Conservation (phyloP, 2,888 invertebrate genomes). For the Epinotia bilunana region DNA sequence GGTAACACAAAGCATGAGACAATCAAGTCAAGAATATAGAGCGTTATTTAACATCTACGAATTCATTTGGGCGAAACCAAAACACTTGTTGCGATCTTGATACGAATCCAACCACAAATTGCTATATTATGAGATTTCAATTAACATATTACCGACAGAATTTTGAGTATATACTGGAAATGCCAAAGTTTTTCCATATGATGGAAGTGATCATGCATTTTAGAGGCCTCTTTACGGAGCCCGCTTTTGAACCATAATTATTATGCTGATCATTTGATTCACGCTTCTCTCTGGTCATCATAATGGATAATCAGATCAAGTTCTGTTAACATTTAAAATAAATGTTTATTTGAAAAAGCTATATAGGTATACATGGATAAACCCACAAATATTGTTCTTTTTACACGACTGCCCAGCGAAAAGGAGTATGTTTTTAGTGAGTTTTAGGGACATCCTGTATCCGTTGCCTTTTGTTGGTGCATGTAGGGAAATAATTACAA, state of each 20-base stretch:
- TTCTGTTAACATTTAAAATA: neutral
- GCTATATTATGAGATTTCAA: too few relatives aligned
- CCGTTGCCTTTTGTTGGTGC: slow-evolving; percentile 1
- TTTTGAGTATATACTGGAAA: too few relatives aligned
- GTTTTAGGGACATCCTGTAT: slow-evolving; percentile 13
- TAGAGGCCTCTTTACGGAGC: neutral
- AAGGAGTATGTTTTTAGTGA: neutral
- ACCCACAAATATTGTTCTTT: neutral
- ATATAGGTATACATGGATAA: neutral
- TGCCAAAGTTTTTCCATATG: too few relatives aligned
- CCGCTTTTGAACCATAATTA: neutral
- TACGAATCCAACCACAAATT: neutral
- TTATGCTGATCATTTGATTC: too few relatives aligned
- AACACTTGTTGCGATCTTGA: neutral
- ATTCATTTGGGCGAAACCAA: too few relatives aligned
- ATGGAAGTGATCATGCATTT: too few relatives aligned
- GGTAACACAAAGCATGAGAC: neutral
- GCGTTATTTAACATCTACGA: too few relatives aligned
- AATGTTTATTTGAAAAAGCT: neutral
- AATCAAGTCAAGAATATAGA: neutral
- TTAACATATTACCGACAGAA: too few relatives aligned
- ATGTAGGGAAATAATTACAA: slow-evolving; percentile 37
- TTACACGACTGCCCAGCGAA: too few relatives aligned
- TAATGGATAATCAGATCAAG: neutral
- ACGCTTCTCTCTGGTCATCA: too few relatives aligned